A percentile compares a stretch with the other conserved stretches of the same genome.
Evolutionary conservation across 2,797 vertebrate genomes (phyloP).

Genomic region (Graptemys geographica): DNA sequence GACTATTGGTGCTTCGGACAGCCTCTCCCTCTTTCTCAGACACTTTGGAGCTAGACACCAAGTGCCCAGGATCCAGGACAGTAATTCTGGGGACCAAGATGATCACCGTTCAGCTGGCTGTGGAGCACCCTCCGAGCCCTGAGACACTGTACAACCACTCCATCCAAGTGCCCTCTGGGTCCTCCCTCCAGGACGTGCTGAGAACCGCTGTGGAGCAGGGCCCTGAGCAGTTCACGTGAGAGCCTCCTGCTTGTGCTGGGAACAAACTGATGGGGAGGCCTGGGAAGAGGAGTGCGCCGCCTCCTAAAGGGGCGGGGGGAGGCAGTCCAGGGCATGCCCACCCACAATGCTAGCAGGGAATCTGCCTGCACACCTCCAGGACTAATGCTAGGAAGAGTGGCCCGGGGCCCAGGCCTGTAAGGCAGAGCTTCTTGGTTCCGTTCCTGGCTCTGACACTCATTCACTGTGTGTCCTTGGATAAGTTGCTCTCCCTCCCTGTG

Average conservation of each 20-base stretch:
- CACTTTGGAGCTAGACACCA: conserved; percentile 72
- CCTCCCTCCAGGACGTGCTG: conserved; percentile 86
- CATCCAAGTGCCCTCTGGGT: conserved; percentile 66
- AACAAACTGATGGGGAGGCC: not conserved
- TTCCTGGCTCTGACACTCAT: not conserved
- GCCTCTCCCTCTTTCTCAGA: conserved; percentile 70
- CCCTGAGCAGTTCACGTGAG: conserved; percentile 73
- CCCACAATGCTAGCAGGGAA: not conserved
- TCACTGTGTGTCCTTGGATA: not conserved
- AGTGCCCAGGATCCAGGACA: not conserved
- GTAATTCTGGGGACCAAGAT: rapidly evolving
- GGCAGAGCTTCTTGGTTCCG: not conserved
- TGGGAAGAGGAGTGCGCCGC: rapidly evolving
- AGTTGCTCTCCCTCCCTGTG: not conserved
- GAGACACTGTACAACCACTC: conserved; percentile 42
- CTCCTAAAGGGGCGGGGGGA: rapidly evolving
- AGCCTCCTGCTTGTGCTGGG: not conserved
- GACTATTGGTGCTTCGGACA: rapidly evolving
- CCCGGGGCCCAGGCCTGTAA: not conserved
- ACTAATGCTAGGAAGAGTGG: not conserved
- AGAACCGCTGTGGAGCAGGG: conserved; percentile 8
- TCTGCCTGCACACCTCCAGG: not conserved
- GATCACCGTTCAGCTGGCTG: conserved; percentile 72
- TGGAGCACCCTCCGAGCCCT: conserved; percentile 68
- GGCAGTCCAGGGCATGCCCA: no score